Conservation (phyloP, 1,140 invertebrate species). For the Leptoteleia sp. region DNA sequence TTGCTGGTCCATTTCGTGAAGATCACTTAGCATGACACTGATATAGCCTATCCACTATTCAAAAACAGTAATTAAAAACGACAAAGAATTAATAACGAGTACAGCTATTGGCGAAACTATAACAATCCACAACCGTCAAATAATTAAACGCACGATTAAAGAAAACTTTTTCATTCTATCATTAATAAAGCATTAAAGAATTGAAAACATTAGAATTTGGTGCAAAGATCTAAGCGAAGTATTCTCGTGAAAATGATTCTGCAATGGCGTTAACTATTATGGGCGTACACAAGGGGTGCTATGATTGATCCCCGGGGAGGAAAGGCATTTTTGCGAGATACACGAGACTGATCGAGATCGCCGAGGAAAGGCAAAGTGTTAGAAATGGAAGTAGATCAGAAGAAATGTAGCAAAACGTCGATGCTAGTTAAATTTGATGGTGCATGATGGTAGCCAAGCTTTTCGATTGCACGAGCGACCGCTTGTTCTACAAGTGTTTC, state of each 20-base stretch:
- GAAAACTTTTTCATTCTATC: no score
- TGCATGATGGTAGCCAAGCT: slow-evolving; percentile 40
- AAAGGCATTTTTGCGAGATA: slow-evolving; percentile 23
- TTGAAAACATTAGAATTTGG: no score
- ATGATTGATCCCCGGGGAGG: slow-evolving; percentile 31
- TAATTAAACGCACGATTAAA: no score
- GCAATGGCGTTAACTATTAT: slow-evolving; percentile 6
- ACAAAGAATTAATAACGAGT: no score
- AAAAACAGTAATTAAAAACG: no score
- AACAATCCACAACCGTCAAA: no score
- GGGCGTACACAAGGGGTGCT: neutral
- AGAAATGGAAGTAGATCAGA: slow-evolving; percentile 26
- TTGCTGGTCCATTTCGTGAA: no score
- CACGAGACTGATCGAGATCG: slow-evolving; percentile 25
- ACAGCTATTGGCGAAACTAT: no score
- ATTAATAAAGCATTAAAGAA: no score
- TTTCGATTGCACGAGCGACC: slow-evolving; percentile 56
- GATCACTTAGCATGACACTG: no score
- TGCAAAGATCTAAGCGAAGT: no score
- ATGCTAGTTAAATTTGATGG: slow-evolving; percentile 56
- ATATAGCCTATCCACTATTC: no score
- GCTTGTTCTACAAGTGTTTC: slow-evolving; percentile 77
- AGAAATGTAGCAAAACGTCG: slow-evolving; percentile 53
- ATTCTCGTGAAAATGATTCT: slow-evolving; percentile 17
- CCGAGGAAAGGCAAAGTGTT: slow-evolving; percentile 29